Evolutionary conservation across 2,113 vertebrate genomes (phyloP), one percentile per base, ranked within the genome.

Genomic region (Cynocephalus volans): DNA sequence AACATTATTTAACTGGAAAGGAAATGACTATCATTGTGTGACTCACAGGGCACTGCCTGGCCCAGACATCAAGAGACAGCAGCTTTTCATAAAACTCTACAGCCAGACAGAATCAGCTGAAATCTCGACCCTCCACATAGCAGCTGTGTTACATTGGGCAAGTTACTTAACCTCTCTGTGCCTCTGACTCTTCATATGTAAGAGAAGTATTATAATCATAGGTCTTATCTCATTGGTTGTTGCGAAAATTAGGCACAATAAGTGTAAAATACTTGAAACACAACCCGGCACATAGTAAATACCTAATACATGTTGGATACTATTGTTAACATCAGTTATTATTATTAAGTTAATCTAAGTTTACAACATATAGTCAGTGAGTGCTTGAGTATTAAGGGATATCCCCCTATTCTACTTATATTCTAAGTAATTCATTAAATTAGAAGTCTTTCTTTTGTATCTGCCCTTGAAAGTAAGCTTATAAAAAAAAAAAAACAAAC

Each of bases 381-480:
- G 41, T 84, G 33, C 19, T 67, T 58, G 26, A 56, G 4, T 64
- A 52, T 48, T 72, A 73, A 93, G 19, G 19, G 7, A 50, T 81
- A 65, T 85, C 19, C 65, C 17, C 50, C 45, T 62, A 21, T 79
- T 77, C 45, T 77, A 76, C 58, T 93, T 88, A 86, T 45, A 31
- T 17, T 52, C 62, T 96, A 15, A 84, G 54, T 79, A 88, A 80
- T 87, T 54, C 12, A 33, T 56, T 41, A 86, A 73, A 75, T 82
- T 93, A 62, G 52, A 82, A 88, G 31, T 19, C 52, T 72, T 81
- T 88, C 41, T 73, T 93, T 81, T 93, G 60, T 15, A 91, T n/a
- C 23, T 95, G 33, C 73, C 60, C 64, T n/a, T 88, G 17, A 94
- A 97, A 95, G 45, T 69, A 95, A 95, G 45, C n/a, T 90, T 88